Evolutionary conservation across 2,888 invertebrate genomes (phyloP), one percentile per base, ranked within the genome.

Genomic region (Bugulina stolonifera): DNA sequence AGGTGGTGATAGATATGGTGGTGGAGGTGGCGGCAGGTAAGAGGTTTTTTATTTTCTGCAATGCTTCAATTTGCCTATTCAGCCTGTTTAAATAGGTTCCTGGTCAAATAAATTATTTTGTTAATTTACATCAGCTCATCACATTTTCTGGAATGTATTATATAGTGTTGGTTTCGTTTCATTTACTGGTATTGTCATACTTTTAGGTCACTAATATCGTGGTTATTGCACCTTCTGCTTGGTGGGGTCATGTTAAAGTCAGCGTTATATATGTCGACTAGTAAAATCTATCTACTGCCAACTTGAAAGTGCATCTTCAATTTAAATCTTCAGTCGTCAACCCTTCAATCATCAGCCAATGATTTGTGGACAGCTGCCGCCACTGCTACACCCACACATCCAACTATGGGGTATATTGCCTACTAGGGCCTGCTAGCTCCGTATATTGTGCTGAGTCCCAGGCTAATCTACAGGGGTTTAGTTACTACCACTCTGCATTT

Each of bases 221-320:
- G 64, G 64, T 64, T 64, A 64, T 64, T 64, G 32, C 64, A 64
- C 25, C 64, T 64, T 64, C 64, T 32, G 43, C 43, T 22, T 25
- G 10, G n/a, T 25, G 57, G 57, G 57, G 23, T 57, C 57, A 25
- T 25, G 43, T 43, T 43, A 43, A 43, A 18, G 43, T 3, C 57
- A 57, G n/a, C 25, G 5, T 43, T n/a, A n/a, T n/a, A 18, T 18
- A 10, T 43, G 18, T 43, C 18, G 43, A 18, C 43, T 43, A 18
- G 18, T 43, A 43, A 43, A 43, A 43, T 43, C 5, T 43, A 43
- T 43, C 43, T 43, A 18, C 43, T 43, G 43, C 43, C 43, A 43
- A 43, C 43, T 43, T 43, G 43, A 43, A 43, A 43, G 43, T 43
- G 43, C 43, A 43, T 43, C 43, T 43, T 18, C 43, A 43, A 43